Percentiles rank a stretch among this genome's conserved stretches.
Evolutionary conservation across 2,113 vertebrate genomes (phyloP).

Genomic region (Tachysurus fulvidraco): DNA sequence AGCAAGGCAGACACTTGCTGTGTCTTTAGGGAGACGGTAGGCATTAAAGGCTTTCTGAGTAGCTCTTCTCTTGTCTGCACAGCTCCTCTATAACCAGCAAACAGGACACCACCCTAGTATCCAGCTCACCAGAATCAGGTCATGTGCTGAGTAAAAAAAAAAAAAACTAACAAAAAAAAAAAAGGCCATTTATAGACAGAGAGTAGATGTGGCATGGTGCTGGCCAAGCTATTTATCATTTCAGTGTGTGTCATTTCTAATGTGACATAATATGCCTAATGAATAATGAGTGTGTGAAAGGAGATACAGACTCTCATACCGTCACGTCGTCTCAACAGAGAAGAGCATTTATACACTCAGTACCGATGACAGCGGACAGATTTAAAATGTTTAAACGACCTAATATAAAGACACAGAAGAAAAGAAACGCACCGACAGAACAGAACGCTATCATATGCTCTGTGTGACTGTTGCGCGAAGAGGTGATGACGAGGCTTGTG

Average conservation of each 20-base stretch:
- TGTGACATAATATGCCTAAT: conserved; percentile 2
- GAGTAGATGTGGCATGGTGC: conserved; percentile 8
- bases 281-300: background rate
- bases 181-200: conserved; percentile 41
- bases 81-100: conserved; percentile 29
- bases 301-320: background rate
- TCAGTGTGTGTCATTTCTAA: conserved; percentile 10
- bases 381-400: background rate
- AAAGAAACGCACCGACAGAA: background rate
- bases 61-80: conserved; percentile 6
- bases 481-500: background rate
- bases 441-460: background rate
- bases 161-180: background rate
- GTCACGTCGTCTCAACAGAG: conserved; percentile 1
- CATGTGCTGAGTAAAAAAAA: conserved; percentile 34
- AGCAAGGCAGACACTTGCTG: conserved; percentile 28
- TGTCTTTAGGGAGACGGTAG: conserved; percentile 19
- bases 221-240: conserved; percentile 10
- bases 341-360: background rate
- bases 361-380: background rate
- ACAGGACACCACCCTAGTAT: conserved; percentile 26
- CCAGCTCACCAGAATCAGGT: conserved; percentile 39
- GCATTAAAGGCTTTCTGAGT: conserved; percentile 9
- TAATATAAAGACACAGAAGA: background rate
- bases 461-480: background rate